phyloP scores from a whole-genome alignment of 2,797 vertebrate species.

The Gambusia yucatana region DNA sequence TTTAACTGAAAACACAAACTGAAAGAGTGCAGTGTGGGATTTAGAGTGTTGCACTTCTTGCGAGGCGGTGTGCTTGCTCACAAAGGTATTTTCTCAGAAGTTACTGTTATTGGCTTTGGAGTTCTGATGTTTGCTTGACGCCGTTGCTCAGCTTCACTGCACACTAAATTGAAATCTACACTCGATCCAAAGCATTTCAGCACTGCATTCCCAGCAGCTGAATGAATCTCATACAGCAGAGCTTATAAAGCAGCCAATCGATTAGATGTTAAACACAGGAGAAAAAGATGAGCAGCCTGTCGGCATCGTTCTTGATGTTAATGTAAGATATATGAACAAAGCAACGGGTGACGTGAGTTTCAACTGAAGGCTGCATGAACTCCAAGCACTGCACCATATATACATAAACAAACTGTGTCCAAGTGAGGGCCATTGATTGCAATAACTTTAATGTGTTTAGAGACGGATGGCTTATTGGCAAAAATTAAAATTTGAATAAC shows the following conservation, averaged over 20 bases:
- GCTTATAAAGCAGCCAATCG: neutral
- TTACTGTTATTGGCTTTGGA: neutral
- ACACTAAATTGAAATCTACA: constrained; percentile 7
- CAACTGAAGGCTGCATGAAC: neutral
- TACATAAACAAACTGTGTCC: neutral
- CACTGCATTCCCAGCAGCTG: neutral
- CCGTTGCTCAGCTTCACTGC: constrained; percentile 1
- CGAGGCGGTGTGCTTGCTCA: neutral
- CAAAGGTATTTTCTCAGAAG: neutral
- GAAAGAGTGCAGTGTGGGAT: neutral
- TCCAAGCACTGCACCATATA: neutral
- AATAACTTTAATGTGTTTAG: constrained; percentile 4
- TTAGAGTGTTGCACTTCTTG: neutral
- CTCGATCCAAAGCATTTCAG: constrained; percentile 2
- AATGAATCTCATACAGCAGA: constrained; percentile 3
- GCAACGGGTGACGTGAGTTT: neutral
- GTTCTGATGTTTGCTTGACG: constrained; percentile 7
- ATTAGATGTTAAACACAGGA: constrained; percentile 10
- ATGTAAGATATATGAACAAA: constrained; percentile 9
- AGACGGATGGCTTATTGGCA: neutral
- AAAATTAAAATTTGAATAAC: neutral
- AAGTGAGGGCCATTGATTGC: neutral
- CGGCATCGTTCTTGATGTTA: neutral
- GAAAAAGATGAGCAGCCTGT: neutral
- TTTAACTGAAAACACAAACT: neutral